Percentiles rank a stretch among this genome's conserved stretches.
Evolutionary conservation across 2,888 invertebrate genomes (phyloP).

Genomic region (Agonopterix arenella): DNA sequence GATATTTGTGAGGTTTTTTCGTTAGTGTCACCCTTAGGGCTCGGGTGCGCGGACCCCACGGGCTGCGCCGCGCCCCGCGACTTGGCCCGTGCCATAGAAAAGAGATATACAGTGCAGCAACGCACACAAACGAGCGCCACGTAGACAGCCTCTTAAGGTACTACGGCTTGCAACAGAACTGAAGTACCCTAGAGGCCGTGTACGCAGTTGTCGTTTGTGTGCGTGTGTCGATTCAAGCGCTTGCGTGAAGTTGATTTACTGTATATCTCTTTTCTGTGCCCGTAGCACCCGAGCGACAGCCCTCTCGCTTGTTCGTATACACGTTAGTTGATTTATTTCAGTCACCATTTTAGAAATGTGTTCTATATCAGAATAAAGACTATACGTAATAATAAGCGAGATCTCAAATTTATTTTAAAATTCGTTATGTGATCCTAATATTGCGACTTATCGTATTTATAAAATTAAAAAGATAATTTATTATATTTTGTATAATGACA

Average conservation of each 20-base stretch:
- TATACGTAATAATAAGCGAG: slow-evolving; percentile 74
- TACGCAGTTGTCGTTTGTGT: slow-evolving; percentile 12
- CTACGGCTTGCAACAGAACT: not conserved
- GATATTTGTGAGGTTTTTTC: slow-evolving; percentile 54
- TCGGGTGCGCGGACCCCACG: slow-evolving; percentile 4
- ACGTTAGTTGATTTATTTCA: slow-evolving; percentile 65
- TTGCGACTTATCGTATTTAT: slow-evolving; percentile 69
- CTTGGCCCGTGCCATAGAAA: not conserved
- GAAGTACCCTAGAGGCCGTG: slow-evolving; percentile 1
- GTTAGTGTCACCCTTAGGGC: slow-evolving; percentile 58
- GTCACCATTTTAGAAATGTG: slow-evolving; percentile 69
- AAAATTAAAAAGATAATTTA: slow-evolving; percentile 71
- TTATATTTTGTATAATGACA: slow-evolving; percentile 74
- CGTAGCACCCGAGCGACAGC: slow-evolving; percentile 2
- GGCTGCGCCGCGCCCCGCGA: slow-evolving; percentile 7
- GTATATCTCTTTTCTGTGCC: too few relatives aligned
- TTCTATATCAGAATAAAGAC: slow-evolving; percentile 75
- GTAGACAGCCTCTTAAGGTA: too few relatives aligned
- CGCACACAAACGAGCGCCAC: too few relatives aligned
- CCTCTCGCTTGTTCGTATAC: slow-evolving; percentile 68
- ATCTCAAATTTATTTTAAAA: slow-evolving; percentile 76
- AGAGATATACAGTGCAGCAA: too few relatives aligned
- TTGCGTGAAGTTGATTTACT: too few relatives aligned
- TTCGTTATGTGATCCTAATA: slow-evolving; percentile 71
- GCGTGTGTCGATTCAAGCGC: not conserved